Evolutionary conservation across 1,140 invertebrate species (phyloP).

Genomic region (Bombus picipes): DNA sequence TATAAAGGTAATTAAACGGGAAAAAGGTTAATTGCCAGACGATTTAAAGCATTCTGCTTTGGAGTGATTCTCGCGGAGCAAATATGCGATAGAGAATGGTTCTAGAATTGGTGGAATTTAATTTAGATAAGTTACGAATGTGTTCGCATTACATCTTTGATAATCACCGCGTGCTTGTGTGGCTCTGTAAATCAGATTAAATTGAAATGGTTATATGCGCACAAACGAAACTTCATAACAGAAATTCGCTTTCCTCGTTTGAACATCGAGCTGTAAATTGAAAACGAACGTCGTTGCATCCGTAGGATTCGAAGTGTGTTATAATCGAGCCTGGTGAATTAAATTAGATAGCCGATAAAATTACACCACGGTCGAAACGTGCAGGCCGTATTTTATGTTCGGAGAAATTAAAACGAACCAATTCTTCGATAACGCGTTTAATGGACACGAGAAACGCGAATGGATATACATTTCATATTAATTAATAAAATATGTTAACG

Average conservation of each 20-base stretch:
- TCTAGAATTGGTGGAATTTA: conserved; percentile 27
- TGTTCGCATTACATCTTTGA: conserved; percentile 32
- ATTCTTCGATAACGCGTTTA: not conserved
- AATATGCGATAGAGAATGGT: conserved; percentile 6
- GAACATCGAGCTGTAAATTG: not conserved
- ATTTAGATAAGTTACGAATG: conserved; percentile 35
- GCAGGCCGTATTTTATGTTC: not conserved
- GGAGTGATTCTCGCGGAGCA: not conserved
- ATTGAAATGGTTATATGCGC: conserved; percentile 9
- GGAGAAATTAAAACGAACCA: not conserved
- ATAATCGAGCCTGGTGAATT: conserved; percentile 15
- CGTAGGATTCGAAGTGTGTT: not conserved
- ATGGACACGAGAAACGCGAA: not conserved
- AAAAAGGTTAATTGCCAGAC: not conserved
- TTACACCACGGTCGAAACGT: not conserved
- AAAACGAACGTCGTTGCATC: not conserved
- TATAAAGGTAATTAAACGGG: not conserved
- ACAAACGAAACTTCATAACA: conserved; percentile 3
- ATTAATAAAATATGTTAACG: not conserved
- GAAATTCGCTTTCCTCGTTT: conserved; percentile 29
- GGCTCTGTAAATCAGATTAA: conserved; percentile 30
- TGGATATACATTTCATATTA: not conserved
- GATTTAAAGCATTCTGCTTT: not conserved
- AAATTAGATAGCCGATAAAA: conserved; percentile 20
- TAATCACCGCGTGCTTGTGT: conserved; percentile 16